A percentile compares a stretch with the other conserved stretches of the same genome.
Evolutionary conservation across 2,888 invertebrate genomes (phyloP).

Genomic region (Cephus rjabovi): DNA sequence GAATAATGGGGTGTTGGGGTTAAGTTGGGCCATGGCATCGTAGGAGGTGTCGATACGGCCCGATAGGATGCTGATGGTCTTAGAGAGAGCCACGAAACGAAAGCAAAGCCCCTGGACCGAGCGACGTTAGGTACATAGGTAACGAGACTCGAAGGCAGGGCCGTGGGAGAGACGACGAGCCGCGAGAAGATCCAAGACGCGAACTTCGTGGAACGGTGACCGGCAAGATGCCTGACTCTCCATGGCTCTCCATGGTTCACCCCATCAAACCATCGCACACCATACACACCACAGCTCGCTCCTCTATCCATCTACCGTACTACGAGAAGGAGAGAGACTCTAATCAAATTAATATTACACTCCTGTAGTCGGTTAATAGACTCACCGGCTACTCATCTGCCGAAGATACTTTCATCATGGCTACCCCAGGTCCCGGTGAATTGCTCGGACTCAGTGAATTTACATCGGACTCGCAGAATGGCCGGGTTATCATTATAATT

Average conservation of each 20-base stretch:
- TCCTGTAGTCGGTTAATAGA: constrained; percentile 19
- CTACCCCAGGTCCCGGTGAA: not conserved
- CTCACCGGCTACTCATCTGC: constrained; percentile 9
- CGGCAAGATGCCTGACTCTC: constrained; percentile 16
- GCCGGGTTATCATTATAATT: not conserved
- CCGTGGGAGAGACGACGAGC: constrained; percentile 2
- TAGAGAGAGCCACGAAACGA: constrained; percentile 3
- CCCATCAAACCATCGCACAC: constrained; percentile 8
- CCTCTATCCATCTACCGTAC: not conserved
- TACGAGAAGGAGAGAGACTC: constrained; percentile 4
- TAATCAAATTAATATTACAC: constrained; percentile 24
- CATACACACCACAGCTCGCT: not conserved
- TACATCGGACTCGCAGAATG: not conserved
- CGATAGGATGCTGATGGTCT: constrained; percentile 5
- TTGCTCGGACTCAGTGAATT: not conserved
- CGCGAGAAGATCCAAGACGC: constrained; percentile 11
- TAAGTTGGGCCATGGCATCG: constrained; percentile 5
- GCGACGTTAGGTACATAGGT: constrained; percentile 4
- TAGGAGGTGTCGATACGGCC: constrained; percentile 9
- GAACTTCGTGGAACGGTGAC: constrained; percentile 32
- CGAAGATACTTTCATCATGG: not conserved
- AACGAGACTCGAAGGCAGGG: constrained; percentile 8
- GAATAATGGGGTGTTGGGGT: not conserved
- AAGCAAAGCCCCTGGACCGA: constrained; percentile 5
- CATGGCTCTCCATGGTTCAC: not conserved